These are phyloP conservation scores for Podabrus alpinus DNA, from an alignment of 2,888 invertebrate genomes.

Conservation along the genomic window DNA sequence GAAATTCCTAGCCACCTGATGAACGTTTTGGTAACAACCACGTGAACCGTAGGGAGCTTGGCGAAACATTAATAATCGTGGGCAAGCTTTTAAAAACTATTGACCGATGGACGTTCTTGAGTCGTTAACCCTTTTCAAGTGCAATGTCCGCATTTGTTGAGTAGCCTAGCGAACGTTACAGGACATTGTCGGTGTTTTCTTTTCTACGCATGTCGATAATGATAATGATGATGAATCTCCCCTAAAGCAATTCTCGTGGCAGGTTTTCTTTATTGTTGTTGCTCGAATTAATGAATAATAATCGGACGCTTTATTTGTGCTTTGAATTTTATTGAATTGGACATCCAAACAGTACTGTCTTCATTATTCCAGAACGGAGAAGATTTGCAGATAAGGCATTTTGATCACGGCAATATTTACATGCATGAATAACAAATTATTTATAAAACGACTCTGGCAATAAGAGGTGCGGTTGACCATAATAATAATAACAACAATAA, in stretches of 20 bases:
- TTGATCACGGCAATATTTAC: background rate
- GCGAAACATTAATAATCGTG: background rate
- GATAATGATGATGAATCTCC: background rate
- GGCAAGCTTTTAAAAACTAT: background rate
- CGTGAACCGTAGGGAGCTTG: background rate
- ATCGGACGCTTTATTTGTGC: background rate
- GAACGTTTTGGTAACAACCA: slow-evolving; percentile 1
- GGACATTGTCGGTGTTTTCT: background rate
- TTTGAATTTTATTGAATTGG: background rate
- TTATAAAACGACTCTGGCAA: background rate
- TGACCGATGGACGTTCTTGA: slow-evolving; percentile 20
- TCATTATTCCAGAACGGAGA: background rate
- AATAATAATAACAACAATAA: background rate
- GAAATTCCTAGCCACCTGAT: slow-evolving; percentile 3
- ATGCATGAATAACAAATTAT: background rate
- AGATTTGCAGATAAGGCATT: background rate
- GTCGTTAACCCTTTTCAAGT: slow-evolving; percentile 25
- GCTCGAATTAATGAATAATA: background rate
- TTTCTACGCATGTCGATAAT: background rate
- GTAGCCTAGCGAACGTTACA: slow-evolving; percentile 9
- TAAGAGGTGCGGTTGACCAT: background rate
- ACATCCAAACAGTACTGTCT: background rate
- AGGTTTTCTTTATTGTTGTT: background rate
- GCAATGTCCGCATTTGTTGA: slow-evolving; percentile 23
- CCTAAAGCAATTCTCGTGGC: background rate